phyloP scores from a whole-genome alignment of 2,113 vertebrate species.

The Oxyruncus cristatus region DNA sequence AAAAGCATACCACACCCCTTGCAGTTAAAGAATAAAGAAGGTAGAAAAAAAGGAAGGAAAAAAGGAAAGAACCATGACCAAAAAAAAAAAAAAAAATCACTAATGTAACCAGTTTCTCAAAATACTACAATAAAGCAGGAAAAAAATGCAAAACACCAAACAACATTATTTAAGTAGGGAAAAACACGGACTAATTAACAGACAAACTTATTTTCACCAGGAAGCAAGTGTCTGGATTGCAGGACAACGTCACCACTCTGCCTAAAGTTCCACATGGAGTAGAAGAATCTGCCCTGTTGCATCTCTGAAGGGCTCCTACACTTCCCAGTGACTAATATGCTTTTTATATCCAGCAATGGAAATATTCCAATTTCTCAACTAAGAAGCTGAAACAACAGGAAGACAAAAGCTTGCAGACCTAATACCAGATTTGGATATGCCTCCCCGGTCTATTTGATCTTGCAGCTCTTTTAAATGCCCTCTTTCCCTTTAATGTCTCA shows the following conservation, averaged over 20 bases:
- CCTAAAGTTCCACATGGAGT: background rate
- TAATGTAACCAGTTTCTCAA: background rate
- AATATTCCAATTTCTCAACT: background rate
- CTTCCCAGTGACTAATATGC: slow-evolving; percentile 9
- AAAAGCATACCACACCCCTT: background rate
- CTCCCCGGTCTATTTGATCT: background rate
- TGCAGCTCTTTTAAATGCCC: background rate
- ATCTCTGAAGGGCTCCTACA: background rate
- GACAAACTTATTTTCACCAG: background rate
- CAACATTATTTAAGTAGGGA: background rate
- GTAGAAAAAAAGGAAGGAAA: fast-evolving
- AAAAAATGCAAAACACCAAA: background rate
- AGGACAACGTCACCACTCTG: background rate
- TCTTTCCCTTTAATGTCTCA: background rate
- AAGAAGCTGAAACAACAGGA: slow-evolving; percentile 5
- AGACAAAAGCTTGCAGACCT: slow-evolving; percentile 6
- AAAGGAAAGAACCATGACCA: background rate
- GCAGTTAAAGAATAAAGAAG: background rate
- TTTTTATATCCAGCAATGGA: slow-evolving; percentile 33
- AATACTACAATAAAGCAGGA: background rate
- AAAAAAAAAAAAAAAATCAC: background rate
- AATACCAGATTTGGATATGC: background rate
- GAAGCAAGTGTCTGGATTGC: background rate
- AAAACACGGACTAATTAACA: background rate
- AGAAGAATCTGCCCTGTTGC: background rate